phyloP scores from a whole-genome alignment of 2,797 vertebrate genomes.

The Myotis findleyi region DNA sequence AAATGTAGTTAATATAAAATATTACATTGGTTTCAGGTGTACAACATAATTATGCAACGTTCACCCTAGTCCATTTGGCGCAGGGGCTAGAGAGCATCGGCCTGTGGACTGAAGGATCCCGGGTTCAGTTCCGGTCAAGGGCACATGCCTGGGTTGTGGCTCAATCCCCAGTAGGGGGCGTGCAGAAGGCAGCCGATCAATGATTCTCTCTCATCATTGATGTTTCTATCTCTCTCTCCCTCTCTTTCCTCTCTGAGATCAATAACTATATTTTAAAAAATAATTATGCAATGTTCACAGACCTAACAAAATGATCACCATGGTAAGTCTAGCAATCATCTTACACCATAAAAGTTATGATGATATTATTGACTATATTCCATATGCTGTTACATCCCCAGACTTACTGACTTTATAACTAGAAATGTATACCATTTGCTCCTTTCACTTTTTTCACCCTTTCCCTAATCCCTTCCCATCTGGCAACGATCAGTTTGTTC shows the following conservation, averaged over 20 bases:
- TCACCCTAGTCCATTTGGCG: too few species aligned
- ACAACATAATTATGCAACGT: not conserved
- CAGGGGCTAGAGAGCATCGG: too few species aligned
- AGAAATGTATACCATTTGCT: too few species aligned
- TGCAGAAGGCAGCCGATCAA: too few species aligned
- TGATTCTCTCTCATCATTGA: too few species aligned
- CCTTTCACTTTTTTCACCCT: not conserved
- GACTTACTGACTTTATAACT: not conserved
- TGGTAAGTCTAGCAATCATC: not conserved
- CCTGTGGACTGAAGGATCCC: too few species aligned
- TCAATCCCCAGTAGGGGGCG: too few species aligned
- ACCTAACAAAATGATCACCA: not conserved
- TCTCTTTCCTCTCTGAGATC: too few species aligned
- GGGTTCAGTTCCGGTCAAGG: too few species aligned
- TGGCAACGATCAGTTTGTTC: not conserved
- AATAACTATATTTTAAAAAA: too few species aligned
- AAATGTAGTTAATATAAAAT: not conserved
- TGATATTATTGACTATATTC: not conserved
- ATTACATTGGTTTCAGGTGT: not conserved
- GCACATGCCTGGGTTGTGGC: too few species aligned
- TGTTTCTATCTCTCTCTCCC: too few species aligned
- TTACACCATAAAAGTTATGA: not conserved
- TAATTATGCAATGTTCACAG: not conserved
- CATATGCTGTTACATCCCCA: not conserved
- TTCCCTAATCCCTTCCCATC: not conserved